Percentiles rank a stretch among this genome's conserved stretches.
Conservation (phyloP, 2,797 vertebrate genomes). For the Eutrigla gurnardus region DNA sequence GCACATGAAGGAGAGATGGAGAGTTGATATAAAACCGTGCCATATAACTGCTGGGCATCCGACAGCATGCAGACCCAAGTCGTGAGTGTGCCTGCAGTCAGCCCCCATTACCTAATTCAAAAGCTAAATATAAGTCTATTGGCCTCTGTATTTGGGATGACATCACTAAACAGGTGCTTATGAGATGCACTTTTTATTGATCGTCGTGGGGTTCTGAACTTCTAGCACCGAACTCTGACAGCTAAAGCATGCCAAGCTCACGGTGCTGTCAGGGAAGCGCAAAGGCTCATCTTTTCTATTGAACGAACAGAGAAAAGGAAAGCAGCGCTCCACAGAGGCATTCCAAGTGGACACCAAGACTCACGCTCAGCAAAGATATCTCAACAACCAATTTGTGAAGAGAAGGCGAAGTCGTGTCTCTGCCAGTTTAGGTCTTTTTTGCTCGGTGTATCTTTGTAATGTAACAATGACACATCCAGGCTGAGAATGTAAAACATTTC, state of each 20-base stretch:
- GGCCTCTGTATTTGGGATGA: constrained; percentile 20
- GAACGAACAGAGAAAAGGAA: constrained; percentile 44
- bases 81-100: constrained; percentile 52
- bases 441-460: constrained; percentile 9
- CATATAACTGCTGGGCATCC: constrained; percentile 59
- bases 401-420: constrained; percentile 39
- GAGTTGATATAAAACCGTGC: constrained; percentile 38
- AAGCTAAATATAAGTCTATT: constrained; percentile 52
- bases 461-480: constrained; percentile 21
- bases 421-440: constrained; percentile 32
- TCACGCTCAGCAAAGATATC: constrained; percentile 44
- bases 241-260: constrained; percentile 51
- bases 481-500: not conserved
- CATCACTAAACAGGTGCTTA: constrained; percentile 44
- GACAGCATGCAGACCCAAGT: constrained; percentile 37
- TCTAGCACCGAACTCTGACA: constrained; percentile 42
- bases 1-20: constrained; percentile 25
- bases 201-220: constrained; percentile 56
- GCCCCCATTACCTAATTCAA: constrained; percentile 57
- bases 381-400: constrained; percentile 68
- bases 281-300: constrained; percentile 33
- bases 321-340: constrained; percentile 40
- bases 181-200: constrained; percentile 47
- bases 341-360: constrained; percentile 63
- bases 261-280: constrained; percentile 49